Evolutionary conservation across 2,113 vertebrate genomes (phyloP), one percentile per base, ranked within the genome.

Genomic region (Coptodon bakossiorum): DNA sequence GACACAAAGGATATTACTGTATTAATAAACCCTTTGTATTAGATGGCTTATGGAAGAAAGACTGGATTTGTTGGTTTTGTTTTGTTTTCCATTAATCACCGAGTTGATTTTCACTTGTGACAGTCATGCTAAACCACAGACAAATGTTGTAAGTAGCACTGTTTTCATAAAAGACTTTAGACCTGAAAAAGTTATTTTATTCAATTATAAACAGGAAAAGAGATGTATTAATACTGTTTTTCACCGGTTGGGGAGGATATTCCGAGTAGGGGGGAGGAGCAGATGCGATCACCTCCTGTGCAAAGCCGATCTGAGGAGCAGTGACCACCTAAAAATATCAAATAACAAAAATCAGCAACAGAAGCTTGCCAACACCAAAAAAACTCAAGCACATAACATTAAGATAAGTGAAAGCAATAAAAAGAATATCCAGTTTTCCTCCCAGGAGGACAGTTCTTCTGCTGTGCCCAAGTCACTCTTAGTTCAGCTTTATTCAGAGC

Each of bases 221-320:
- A 78, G 10, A 7, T 13, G 10, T 3, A 29, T 52, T 78, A 52
- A 50, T 34, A 78, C 29, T 13, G 27, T 78, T 52, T 52, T 78
- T 89, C 93, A 97, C 96, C 96, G 95, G 96, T 80, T 93, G 90
- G 2, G 95, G 90, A 40, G 93, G 93, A 45, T 95, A 95, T 93
- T 97, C 96, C 4, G 95, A 92, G 86, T 96, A 96, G 3, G 96
- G 94, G 1, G 96, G 96, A 76, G 96, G 96, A 90, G 96, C 96
- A 7, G 96, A 95, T 5, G 96, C 95, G 36, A 94, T 86, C 6
- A 92, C 93, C 59, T 95, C 95, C 85, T 95, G 94, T 8, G 89
- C 89, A 88, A 95, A 96, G 56, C 93, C 91, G 4, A 95, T 31
- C 81, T 96, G 95, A 91, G 94, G 92, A 19, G 92, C 4, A 14